These are phyloP conservation scores for Synaphobranchus kaupii DNA, from an alignment of 2,797 vertebrate species.

Conservation along the genomic window DNA sequence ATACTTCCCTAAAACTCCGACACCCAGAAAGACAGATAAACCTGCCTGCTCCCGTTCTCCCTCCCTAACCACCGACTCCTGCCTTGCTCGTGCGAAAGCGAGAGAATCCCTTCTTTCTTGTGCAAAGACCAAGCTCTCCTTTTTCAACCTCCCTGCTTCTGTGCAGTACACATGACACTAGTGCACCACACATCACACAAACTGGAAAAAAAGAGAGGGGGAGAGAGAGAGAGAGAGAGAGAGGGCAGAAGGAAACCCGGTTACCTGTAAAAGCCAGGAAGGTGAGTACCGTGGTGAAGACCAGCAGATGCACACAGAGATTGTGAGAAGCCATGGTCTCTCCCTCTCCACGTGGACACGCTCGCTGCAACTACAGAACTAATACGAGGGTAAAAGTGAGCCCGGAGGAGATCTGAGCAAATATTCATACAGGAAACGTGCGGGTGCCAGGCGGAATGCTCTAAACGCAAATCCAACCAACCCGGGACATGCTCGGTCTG, in stretches of 20 bases:
- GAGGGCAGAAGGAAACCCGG: background rate
- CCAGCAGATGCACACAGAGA: slow-evolving; percentile 38
- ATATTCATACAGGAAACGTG: slow-evolving; percentile 50
- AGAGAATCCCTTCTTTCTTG: background rate
- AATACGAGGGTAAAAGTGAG: background rate
- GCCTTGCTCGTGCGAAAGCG: background rate
- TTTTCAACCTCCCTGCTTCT: background rate
- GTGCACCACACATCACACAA: background rate
- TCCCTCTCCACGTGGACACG: slow-evolving; percentile 14
- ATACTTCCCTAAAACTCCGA: background rate
- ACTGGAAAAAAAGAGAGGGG: background rate
- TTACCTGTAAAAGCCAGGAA: slow-evolving; percentile 50
- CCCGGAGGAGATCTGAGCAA: slow-evolving; percentile 32
- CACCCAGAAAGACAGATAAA: background rate
- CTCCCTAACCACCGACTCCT: background rate
- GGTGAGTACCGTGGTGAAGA: slow-evolving; percentile 36
- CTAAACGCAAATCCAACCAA: slow-evolving; percentile 4
- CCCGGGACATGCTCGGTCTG: background rate
- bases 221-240: background rate
- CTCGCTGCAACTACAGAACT: background rate
- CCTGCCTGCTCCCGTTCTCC: background rate
- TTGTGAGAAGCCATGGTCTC: slow-evolving; percentile 43
- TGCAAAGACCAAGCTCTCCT: background rate
- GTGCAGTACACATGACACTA: too few relatives aligned
- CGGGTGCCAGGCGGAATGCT: slow-evolving; percentile 38